These are phyloP conservation scores for Pimephales promelas DNA, from an alignment of 2,113 vertebrate genomes.

Conservation along the genomic window DNA sequence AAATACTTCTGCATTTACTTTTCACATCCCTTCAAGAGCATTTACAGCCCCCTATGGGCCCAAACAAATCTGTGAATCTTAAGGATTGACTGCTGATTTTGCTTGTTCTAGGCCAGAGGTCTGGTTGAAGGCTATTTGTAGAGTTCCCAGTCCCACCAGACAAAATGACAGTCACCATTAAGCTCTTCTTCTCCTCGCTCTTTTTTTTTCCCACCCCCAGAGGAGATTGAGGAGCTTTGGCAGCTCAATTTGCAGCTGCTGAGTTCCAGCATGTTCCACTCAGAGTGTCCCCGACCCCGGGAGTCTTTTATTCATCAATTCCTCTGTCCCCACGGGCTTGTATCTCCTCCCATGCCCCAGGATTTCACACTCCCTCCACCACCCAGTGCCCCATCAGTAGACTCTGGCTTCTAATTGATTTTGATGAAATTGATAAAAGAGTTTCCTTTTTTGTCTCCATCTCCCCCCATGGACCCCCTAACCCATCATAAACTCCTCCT, in stretches of 20 bases:
- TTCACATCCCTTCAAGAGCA: not conserved
- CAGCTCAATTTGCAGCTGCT: slow-evolving; percentile 72
- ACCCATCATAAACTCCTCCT: not conserved
- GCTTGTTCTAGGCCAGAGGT: slow-evolving; percentile 23
- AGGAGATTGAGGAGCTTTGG: slow-evolving; percentile 62
- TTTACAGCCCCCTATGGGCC: not conserved
- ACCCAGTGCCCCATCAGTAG: slow-evolving; percentile 68
- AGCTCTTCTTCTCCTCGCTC: slow-evolving; percentile 48
- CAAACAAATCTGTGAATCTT: not conserved
- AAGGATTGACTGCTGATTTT: not conserved
- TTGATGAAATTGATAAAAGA: slow-evolving; percentile 54
- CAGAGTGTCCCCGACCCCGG: slow-evolving; percentile 70
- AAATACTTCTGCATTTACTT: not conserved
- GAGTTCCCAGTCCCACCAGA: slow-evolving; percentile 31
- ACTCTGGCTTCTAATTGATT: slow-evolving; percentile 77
- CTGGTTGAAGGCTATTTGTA: slow-evolving; percentile 50
- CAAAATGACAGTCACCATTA: slow-evolving; percentile 55
- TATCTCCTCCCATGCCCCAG: slow-evolving; percentile 66
- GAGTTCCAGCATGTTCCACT: slow-evolving; percentile 70
- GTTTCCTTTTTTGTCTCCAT: slow-evolving; percentile 47
- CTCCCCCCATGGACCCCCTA: slow-evolving; percentile 18
- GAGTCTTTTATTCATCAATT: slow-evolving; percentile 77
- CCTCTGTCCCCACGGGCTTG: slow-evolving; percentile 71
- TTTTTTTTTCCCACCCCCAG: slow-evolving; percentile 27
- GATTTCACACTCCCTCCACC: slow-evolving; percentile 63